Evolutionary conservation across 2,888 invertebrate genomes (phyloP).

Genomic region (Prosopocoilus inquinatus): DNA sequence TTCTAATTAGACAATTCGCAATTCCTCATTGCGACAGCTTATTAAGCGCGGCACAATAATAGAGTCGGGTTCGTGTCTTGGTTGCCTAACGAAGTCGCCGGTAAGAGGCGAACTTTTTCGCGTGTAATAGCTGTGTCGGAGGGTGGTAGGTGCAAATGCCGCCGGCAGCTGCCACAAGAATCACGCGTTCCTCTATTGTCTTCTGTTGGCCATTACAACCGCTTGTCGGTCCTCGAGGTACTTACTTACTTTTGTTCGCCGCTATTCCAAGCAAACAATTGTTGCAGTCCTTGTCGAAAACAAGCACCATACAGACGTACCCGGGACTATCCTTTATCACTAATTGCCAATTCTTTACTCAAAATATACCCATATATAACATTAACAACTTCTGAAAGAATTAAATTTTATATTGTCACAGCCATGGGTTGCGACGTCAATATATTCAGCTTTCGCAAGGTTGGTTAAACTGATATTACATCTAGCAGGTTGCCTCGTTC

Average conservation of each 20-base stretch:
- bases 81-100: constrained; percentile 16
- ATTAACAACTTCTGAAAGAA: too few relatives aligned
- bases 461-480: too few relatives aligned
- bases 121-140: constrained; percentile 4
- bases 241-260: constrained; percentile 15
- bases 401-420: too few relatives aligned
- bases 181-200: constrained; percentile 16
- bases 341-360: too few relatives aligned
- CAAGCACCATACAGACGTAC: too few relatives aligned
- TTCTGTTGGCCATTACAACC: constrained; percentile 20
- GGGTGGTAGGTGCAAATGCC: constrained; percentile 18
- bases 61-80: constrained; percentile 14
- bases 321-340: too few relatives aligned
- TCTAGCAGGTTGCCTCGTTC: too few relatives aligned
- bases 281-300: too few relatives aligned
- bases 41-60: constrained; percentile 27
- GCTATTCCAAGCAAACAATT: constrained; percentile 23
- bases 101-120: constrained; percentile 2
- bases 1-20: constrained; percentile 16
- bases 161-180: constrained; percentile 12
- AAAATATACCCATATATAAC: too few relatives aligned
- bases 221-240: constrained; percentile 18
- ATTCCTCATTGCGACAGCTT: constrained; percentile 19
- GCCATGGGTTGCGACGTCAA: too few relatives aligned
- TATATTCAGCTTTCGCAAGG: too few relatives aligned